phyloP scores from a whole-genome alignment of 1,140 invertebrate genomes.

The Pristionchus pacificus region DNA sequence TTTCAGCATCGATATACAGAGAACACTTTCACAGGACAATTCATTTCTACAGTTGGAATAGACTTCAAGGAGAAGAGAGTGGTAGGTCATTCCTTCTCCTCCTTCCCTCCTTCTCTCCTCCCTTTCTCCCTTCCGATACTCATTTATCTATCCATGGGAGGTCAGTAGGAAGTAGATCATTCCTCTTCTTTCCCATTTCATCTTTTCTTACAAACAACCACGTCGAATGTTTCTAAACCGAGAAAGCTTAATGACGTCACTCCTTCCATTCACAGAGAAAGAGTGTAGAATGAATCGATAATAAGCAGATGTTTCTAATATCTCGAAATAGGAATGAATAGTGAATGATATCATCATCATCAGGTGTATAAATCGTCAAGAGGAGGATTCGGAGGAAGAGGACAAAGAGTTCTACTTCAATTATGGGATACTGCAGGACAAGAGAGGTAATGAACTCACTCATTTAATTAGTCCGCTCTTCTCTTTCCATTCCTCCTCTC shows the following conservation, averaged over 20 bases:
- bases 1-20: constrained; percentile 84
- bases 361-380: constrained; percentile 55
- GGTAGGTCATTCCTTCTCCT: constrained; percentile 64
- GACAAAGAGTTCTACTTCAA: constrained; percentile 82
- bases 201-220: no score
- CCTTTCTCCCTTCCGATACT: no score
- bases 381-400: constrained; percentile 65
- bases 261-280: no score
- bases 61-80: constrained; percentile 93
- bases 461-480: no score
- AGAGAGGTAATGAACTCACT: constrained; percentile 62
- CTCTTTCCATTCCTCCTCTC: neutral
- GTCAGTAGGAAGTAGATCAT: neutral
- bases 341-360: constrained; percentile 6
- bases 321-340: no score
- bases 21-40: constrained; percentile 81
- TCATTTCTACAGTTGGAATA: constrained; percentile 94
- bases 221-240: no score
- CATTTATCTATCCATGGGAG: no score
- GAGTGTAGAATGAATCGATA: no score
- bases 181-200: neutral
- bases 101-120: neutral
- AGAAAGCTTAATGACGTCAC: no score
- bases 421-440: constrained; percentile 92
- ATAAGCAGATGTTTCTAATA: no score